Conservation (phyloP, 2,888 invertebrate species). For the Drosophila formosana region DNA sequence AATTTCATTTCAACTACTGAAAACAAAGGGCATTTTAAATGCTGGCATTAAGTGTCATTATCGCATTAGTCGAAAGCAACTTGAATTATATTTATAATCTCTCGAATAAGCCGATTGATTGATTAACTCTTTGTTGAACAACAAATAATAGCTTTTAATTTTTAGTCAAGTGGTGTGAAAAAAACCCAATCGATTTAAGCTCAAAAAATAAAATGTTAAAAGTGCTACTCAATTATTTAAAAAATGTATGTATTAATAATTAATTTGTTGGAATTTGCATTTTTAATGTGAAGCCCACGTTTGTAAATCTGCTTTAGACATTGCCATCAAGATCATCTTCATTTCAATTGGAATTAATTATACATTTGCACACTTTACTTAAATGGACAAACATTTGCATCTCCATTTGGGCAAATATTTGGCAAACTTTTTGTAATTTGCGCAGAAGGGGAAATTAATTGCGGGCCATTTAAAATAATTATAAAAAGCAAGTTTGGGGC, state of each 20-base stretch:
- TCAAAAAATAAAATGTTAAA: not conserved
- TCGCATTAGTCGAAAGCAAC: not conserved
- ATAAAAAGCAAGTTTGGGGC: slow-evolving; percentile 26
- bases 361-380: slow-evolving; percentile 25
- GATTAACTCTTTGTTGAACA: not conserved
- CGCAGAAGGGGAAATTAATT: slow-evolving; percentile 39
- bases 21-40: not conserved
- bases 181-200: not conserved
- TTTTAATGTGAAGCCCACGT: no score
- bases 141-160: not conserved
- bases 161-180: not conserved
- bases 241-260: not conserved
- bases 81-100: not conserved
- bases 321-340: slow-evolving; percentile 7
- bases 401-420: slow-evolving; percentile 48
- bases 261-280: not conserved
- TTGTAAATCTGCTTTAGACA: not conserved
- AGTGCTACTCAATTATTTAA: no score
- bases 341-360: slow-evolving; percentile 37
- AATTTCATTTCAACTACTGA: no score
- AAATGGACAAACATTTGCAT: slow-evolving; percentile 54
- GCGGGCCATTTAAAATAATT: slow-evolving; percentile 51
- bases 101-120: not conserved
- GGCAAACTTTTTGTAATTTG: slow-evolving; percentile 27
- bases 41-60: slow-evolving; percentile 2